phyloP scores from a whole-genome alignment of 2,888 invertebrate genomes.

The Noctua janthina region DNA sequence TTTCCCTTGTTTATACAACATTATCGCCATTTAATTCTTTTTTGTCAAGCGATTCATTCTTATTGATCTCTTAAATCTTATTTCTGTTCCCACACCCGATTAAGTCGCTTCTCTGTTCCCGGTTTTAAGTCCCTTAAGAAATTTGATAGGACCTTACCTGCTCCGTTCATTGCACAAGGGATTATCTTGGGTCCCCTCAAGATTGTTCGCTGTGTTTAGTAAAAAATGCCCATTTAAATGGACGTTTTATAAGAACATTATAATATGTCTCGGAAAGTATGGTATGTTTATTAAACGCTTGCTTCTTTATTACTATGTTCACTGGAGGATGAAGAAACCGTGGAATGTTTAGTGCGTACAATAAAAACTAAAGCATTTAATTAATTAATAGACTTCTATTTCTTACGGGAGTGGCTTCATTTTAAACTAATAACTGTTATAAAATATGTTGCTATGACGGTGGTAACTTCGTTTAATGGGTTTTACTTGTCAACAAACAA shows the following conservation, averaged over 20 bases:
- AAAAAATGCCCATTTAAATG: not conserved
- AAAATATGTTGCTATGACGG: slow-evolving; percentile 22
- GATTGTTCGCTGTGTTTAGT: slow-evolving; percentile 13
- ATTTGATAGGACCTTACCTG: slow-evolving; percentile 48
- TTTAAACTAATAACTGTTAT: slow-evolving; percentile 26
- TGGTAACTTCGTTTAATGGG: slow-evolving; percentile 7
- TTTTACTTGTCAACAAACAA: slow-evolving; percentile 23
- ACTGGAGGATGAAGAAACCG: slow-evolving; percentile 26
- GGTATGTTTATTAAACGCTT: slow-evolving; percentile 12
- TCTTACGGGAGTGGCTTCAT: slow-evolving; percentile 43
- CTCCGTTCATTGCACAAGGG: slow-evolving; percentile 54
- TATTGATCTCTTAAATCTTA: slow-evolving; percentile 12
- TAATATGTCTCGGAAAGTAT: slow-evolving; percentile 1
- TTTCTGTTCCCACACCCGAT: slow-evolving; percentile 39
- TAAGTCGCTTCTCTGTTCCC: slow-evolving; percentile 21
- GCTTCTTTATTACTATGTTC: slow-evolving; percentile 20
- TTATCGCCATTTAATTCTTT: not conserved
- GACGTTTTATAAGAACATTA: not conserved
- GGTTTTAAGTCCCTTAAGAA: slow-evolving; percentile 12
- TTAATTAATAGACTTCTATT: slow-evolving; percentile 39
- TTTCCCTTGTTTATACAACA: not conserved
- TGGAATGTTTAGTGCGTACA: slow-evolving; percentile 27
- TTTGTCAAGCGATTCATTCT: not conserved
- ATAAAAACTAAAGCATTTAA: slow-evolving; percentile 36
- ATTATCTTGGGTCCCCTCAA: slow-evolving; percentile 44